Evolutionary conservation across 2,888 invertebrate genomes (phyloP), one percentile per base, ranked within the genome.

Genomic region (Diarsia rubi): DNA sequence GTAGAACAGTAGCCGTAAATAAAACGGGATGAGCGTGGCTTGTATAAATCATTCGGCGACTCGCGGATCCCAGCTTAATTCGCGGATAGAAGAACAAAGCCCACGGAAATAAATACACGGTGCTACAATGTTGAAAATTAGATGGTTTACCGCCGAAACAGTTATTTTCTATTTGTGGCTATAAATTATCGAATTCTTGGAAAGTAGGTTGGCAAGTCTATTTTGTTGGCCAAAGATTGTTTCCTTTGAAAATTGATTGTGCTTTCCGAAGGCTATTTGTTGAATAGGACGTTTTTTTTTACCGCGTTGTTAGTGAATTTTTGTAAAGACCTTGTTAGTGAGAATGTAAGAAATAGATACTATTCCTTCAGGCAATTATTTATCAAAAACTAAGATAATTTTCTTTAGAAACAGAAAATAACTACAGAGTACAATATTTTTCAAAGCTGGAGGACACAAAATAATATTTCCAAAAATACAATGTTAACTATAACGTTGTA

Each of bases 61-160:
- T 90, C 86, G 88, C 83, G 92, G 90, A 93, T 94, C 92, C 92
- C 90, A 45, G 91, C 85, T 94, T 96, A 95, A 95, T 95, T 95
- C 95, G 93, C 91, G 94, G 93, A 95, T 95, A 95, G 93, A 95
- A 95, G 95, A 95, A 95, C 95, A 95, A 96, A 95, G 94, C 95
- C 94, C 90, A 90, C 90, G 88, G 91, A 94, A 95, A 95, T 95
- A 95, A 95, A 96, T 95, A 94, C 91, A 94, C 86, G 85, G 83
- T 80, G 88, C 87, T 88, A 90, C 90, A 90, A 88, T 90, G 89
- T 91, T 91, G 91, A 86, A 91, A 92, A 92, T 92, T 91, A 91
- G 92, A 90, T 82, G 90, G 83, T 90, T 90, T 88, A 87, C 86
- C 86, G 68, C 82, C 82, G 87, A 86, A 88, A 84, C 90, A 87